Evolutionary conservation across 2,888 invertebrate species (phyloP).

Genomic region (Rhaphigaster nebulosa): DNA sequence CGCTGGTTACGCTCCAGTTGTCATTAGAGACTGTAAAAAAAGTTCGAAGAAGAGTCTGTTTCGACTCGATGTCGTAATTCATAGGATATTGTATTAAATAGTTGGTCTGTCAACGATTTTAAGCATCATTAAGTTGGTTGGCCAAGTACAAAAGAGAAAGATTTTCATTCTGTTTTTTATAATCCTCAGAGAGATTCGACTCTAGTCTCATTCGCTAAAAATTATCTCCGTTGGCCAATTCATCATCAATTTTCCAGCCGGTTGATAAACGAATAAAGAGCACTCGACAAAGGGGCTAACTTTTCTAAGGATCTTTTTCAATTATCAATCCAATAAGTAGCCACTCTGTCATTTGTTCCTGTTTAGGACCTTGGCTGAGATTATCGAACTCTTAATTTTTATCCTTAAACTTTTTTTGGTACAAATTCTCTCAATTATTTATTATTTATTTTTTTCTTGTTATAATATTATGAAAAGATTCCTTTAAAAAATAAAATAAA

Average conservation of each 20-base stretch:
- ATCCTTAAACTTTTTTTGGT: not conserved
- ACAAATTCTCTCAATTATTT: too few relatives aligned
- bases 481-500: too few relatives aligned
- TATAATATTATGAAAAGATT: too few relatives aligned
- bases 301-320: constrained; percentile 32
- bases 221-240: not conserved
- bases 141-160: not conserved
- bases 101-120: not conserved
- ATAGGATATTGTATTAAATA: not conserved
- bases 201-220: constrained; percentile 40
- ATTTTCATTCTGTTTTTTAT: not conserved
- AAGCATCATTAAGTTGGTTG: not conserved
- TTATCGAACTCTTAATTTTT: not conserved
- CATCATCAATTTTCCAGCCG: not conserved
- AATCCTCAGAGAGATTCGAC: not conserved
- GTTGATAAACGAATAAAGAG: not conserved
- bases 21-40: not conserved
- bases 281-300: constrained; percentile 4
- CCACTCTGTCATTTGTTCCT: not conserved
- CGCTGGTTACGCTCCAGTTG: not conserved
- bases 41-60: not conserved
- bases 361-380: not conserved
- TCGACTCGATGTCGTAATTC: not conserved
- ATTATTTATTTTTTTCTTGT: too few relatives aligned
- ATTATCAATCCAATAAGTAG: constrained; percentile 30